These are phyloP conservation scores for Ceratitis capitata DNA, from an alignment of 1,140 invertebrate species.

Conservation along the genomic window DNA sequence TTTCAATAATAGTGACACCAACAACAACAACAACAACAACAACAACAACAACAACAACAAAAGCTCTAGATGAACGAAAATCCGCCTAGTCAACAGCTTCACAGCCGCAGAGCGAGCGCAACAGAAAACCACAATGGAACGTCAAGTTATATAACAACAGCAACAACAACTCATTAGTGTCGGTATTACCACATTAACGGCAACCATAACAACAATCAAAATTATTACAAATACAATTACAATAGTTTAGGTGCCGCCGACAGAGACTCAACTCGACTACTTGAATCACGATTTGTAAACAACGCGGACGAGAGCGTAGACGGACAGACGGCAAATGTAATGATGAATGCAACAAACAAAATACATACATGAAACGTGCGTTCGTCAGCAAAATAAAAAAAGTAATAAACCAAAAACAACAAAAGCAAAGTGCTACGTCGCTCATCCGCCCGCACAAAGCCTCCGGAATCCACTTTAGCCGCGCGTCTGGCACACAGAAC, in stretches of 20 bases:
- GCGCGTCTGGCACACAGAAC: slow-evolving; percentile 42
- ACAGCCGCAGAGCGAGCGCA: not conserved
- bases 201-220: slow-evolving; percentile 17
- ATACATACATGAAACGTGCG: not conserved
- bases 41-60: slow-evolving; percentile 16
- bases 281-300: slow-evolving; percentile 63
- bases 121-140: not conserved
- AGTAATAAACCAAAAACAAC: not conserved
- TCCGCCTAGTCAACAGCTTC: slow-evolving; percentile 4
- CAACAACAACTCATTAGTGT: not conserved
- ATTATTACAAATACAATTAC: not conserved
- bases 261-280: slow-evolving; percentile 45
- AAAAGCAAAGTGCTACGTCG: not conserved
- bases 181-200: not conserved
- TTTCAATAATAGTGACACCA: slow-evolving; percentile 25
- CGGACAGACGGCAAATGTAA: slow-evolving; percentile 32
- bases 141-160: not conserved
- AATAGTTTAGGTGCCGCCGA: not conserved
- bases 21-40: not conserved
- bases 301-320: slow-evolving; percentile 48
- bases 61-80: not conserved
- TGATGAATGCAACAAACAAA: not conserved
- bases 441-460: not conserved
- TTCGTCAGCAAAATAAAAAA: slow-evolving; percentile 33
- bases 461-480: slow-evolving; percentile 42